Percentiles rank a stretch among this genome's conserved stretches.
Evolutionary conservation across 2,797 vertebrate species (phyloP).

Genomic region (Vireo griseus): DNA sequence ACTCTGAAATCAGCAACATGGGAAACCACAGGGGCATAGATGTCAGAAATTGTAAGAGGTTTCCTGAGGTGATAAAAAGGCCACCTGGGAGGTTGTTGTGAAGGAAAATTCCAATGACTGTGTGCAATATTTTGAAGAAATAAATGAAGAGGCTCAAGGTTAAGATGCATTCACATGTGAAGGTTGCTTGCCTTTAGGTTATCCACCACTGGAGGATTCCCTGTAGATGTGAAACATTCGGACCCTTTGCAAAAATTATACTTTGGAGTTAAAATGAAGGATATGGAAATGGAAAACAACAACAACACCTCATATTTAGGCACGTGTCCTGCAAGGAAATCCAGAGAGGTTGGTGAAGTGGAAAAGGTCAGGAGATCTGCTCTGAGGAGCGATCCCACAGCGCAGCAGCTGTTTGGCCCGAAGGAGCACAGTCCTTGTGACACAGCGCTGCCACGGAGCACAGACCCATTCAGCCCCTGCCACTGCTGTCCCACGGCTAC

Average conservation of each 20-base stretch:
- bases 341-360: neutral
- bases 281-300: neutral
- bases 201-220: neutral
- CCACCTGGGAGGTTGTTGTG: neutral
- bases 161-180: neutral
- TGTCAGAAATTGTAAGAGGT: conserved; percentile 38
- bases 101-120: conserved; percentile 39
- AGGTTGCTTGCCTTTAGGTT: neutral
- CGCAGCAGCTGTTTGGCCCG: rapidly evolving
- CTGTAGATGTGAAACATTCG: rapidly evolving
- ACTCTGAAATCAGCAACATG: conserved; percentile 10
- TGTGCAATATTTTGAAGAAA: neutral
- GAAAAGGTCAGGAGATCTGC: neutral
- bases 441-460: rapidly evolving
- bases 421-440: rapidly evolving
- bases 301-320: neutral
- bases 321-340: neutral
- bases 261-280: neutral
- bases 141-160: neutral
- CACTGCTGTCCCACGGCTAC: rapidly evolving
- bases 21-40: neutral
- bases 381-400: neutral
- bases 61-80: conserved; percentile 48
- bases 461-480: rapidly evolving
- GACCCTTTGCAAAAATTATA: neutral